Evolutionary conservation across 2,888 invertebrate genomes (phyloP).

Genomic region (Dilophus febrilis): DNA sequence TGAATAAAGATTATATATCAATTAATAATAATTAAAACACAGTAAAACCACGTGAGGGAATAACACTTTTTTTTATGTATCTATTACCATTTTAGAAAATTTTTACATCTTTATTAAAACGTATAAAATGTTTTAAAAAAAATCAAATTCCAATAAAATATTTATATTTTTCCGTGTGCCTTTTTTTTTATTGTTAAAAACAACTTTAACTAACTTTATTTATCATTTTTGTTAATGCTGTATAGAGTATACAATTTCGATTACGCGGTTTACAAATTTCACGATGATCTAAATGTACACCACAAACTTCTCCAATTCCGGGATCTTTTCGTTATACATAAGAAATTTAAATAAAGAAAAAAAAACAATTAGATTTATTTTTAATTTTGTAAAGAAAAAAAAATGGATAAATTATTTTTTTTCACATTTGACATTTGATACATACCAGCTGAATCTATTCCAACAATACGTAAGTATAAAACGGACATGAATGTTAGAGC

Average conservation of each 20-base stretch:
- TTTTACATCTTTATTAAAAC: too few species aligned
- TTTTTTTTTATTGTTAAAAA: too few species aligned
- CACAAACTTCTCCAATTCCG: conserved; percentile 56
- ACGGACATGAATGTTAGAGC: conserved; percentile 57
- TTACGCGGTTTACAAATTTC: conserved; percentile 74
- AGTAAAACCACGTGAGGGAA: too few species aligned
- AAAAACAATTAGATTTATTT: conserved; percentile 10
- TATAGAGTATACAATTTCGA: conserved; percentile 48
- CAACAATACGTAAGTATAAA: conserved; percentile 56
- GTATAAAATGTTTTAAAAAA: too few species aligned
- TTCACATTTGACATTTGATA: neutral
- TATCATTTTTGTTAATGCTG: conserved; percentile 45
- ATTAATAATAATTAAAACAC: too few species aligned
- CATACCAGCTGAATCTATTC: conserved; percentile 60
- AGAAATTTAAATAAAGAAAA: conserved; percentile 3
- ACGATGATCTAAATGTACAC: conserved; percentile 61
- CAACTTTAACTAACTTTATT: conserved; percentile 24
- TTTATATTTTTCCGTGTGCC: too few species aligned
- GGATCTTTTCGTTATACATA: conserved; percentile 42
- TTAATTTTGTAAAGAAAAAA: too few species aligned
- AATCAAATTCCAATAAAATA: too few species aligned
- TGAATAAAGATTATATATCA: too few species aligned
- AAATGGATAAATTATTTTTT: too few species aligned
- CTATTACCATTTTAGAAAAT: too few species aligned
- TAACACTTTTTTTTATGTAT: too few species aligned